Evolutionary conservation across 1,140 invertebrate species (phyloP).

Genomic region (Drosophila guanche): DNA sequence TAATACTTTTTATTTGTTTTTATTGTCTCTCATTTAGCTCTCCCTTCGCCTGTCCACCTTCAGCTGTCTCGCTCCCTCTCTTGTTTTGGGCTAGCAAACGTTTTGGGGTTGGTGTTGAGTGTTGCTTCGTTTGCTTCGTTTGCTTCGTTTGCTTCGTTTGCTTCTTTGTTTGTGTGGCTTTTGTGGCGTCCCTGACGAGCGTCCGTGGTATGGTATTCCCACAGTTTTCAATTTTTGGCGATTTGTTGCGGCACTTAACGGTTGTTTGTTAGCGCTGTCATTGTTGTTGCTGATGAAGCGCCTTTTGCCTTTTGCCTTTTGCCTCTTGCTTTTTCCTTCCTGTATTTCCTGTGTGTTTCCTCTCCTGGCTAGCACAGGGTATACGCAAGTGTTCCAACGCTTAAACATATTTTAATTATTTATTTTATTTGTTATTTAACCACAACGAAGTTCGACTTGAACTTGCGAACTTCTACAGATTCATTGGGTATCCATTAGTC

Average conservation of each 20-base stretch:
- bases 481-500: too few species aligned
- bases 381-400: too few species aligned
- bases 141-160: not conserved
- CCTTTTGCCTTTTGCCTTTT: constrained; percentile 52
- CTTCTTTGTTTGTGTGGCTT: constrained; percentile 32
- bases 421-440: too few species aligned
- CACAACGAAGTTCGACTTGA: too few species aligned
- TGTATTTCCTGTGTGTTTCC: too few species aligned
- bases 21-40: constrained; percentile 58
- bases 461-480: too few species aligned
- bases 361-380: too few species aligned
- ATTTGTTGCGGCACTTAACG: constrained; percentile 82
- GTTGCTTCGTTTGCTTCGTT: constrained; percentile 28
- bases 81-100: constrained; percentile 32
- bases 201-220: constrained; percentile 58
- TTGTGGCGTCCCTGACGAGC: constrained; percentile 25
- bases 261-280: constrained; percentile 80
- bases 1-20: constrained; percentile 75
- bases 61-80: constrained; percentile 3
- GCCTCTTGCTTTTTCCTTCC: constrained; percentile 3
- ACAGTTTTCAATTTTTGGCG: constrained; percentile 81
- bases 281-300: constrained; percentile 78
- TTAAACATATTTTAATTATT: too few species aligned
- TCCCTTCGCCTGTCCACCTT: not conserved
- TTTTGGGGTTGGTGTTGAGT: constrained; percentile 44